Evolutionary conservation across 2,888 invertebrate species (phyloP), one percentile per base, ranked within the genome.

Genomic region (Aproaerema taeniolella): DNA sequence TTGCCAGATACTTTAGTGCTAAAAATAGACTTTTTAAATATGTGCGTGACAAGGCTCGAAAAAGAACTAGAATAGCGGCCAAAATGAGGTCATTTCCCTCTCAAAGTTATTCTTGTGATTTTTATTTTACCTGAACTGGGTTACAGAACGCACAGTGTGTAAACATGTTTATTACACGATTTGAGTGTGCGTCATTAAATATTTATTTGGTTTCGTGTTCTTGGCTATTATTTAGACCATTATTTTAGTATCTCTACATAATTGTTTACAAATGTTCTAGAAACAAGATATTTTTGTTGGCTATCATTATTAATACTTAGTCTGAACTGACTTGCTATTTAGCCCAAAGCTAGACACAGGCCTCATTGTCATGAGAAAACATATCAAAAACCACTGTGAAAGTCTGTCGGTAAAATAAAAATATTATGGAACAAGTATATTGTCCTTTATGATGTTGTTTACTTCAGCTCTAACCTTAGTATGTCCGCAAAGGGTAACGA

Each of bases 51-150:
- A 67, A 68, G 65, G 70, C 64, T 70, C 62, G 65, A 49, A 70
- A n/a, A n/a, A 73, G 69, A 70, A 68, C 67, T 64, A 59, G 56
- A 69, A 64, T 61, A 57, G 64, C 50, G 43, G 46, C 57, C 55
- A 49, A 58, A 79, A 77, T 70, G 76, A 61, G 85, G 81, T 74
- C 76, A 70, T 82, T 82, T 81, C 76, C 81, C 80, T 78, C 75
- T 75, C 64, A 60, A 46, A 53, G 64, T 64, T 73, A 70, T 78
- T 80, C 67, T 67, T 61, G 65, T 55, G 40, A 63, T 65, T 64
- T 71, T 72, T 73, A 69, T 72, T 68, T 67, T 70, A 67, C 56
- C 52, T 17, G 31, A 46, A 38, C 42, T 68, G 56, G 71, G 71
- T 71, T 61, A 59, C 42, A 47, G 43, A 50, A 52, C 47, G 47